Percentiles rank a stretch among this genome's conserved stretches.
These are phyloP conservation scores for Sitodiplosis mosellana DNA, from an alignment of 1,140 invertebrate genomes.

Conservation along the genomic window DNA sequence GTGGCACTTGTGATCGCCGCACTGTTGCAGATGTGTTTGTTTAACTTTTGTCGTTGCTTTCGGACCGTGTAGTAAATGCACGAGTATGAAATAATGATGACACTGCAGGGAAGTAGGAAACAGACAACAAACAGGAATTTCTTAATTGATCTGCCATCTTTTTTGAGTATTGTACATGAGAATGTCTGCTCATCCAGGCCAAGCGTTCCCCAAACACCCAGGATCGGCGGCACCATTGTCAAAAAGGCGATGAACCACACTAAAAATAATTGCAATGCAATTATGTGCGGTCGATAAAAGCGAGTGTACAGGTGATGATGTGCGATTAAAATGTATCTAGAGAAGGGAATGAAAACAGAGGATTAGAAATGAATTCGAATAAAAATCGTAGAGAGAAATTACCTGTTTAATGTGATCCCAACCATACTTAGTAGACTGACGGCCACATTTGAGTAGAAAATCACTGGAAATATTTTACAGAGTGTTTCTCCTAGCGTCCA, in stretches of 20 bases:
- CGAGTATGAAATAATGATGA: conserved; percentile 65
- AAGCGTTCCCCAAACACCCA: conserved; percentile 65
- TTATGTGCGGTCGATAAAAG: conserved; percentile 51
- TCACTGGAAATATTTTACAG: conserved; percentile 69
- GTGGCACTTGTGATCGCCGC: too few relatives aligned
- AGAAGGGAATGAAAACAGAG: conserved; percentile 13
- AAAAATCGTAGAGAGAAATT: conserved; percentile 8
- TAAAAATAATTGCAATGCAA: conserved; percentile 50
- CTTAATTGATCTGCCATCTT: conserved; percentile 62
- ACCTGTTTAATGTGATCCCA: conserved; percentile 77
- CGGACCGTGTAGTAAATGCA: conserved; percentile 69
- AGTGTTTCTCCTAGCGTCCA: conserved; percentile 65
- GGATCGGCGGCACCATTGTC: conserved; percentile 48
- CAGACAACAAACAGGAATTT: conserved; percentile 68
- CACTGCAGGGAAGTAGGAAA: conserved; percentile 60
- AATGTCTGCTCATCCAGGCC: conserved; percentile 59
- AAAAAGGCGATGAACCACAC: conserved; percentile 56
- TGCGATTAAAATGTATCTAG: conserved; percentile 66
- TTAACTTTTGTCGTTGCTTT: conserved; percentile 45
- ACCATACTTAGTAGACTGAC: conserved; percentile 76
- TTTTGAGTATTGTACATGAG: conserved; percentile 68
- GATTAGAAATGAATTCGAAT: background rate
- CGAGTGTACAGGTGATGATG: conserved; percentile 51
- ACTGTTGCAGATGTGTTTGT: background rate
- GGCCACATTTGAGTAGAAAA: conserved; percentile 79